These are phyloP conservation scores for Erpobdella octoculata DNA, from an alignment of 2,888 invertebrate species.

Conservation along the genomic window DNA sequence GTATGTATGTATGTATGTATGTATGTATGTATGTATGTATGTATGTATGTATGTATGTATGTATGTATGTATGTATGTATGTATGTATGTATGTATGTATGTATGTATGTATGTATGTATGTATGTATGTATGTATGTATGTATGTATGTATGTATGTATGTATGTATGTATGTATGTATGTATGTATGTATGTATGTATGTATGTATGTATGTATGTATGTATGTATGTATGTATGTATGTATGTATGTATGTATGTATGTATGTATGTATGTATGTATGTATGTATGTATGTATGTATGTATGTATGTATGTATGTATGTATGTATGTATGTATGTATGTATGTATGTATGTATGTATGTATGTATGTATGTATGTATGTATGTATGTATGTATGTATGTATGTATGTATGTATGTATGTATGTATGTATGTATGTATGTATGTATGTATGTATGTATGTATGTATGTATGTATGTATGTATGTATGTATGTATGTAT, in stretches of 20 bases:
- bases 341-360: constrained; percentile 18
- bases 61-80: constrained; percentile 28
- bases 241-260: constrained; percentile 27
- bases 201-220: constrained; percentile 13
- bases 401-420: neutral
- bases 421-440: constrained; percentile 1
- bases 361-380: constrained; percentile 16
- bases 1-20: constrained; percentile 21
- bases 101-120: constrained; percentile 25
- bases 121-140: constrained; percentile 16
- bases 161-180: constrained; percentile 13
- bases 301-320: constrained; percentile 19
- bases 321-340: constrained; percentile 15
- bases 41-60: constrained; percentile 27
- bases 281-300: constrained; percentile 13
- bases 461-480: constrained; percentile 25
- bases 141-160: constrained; percentile 5
- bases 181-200: constrained; percentile 19
- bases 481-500: no score
- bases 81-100: constrained; percentile 27
- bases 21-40: constrained; percentile 23
- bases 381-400: neutral
- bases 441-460: constrained; percentile 18
- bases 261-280: constrained; percentile 9
- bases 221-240: constrained; percentile 23